Conservation (phyloP, 2,797 vertebrate species). For the Alectoris magna region DNA sequence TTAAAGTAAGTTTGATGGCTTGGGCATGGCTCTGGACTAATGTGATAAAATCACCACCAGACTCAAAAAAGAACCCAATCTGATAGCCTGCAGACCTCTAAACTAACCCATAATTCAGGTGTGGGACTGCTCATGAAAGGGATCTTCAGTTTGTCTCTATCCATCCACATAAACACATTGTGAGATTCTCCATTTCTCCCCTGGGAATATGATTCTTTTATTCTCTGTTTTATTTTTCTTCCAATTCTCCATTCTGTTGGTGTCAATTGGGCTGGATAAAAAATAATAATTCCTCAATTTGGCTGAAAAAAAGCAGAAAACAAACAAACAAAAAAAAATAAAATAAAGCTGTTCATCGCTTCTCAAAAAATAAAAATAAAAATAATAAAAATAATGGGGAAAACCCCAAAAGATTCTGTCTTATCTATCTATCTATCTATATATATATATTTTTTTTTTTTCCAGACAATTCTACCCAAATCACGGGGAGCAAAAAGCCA, state of each 20-base stretch:
- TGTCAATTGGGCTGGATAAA: not conserved
- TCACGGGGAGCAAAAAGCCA: not conserved
- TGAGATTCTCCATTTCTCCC: not conserved
- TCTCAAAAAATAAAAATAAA: not conserved
- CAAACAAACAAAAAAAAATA: not conserved
- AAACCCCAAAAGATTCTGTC: not conserved
- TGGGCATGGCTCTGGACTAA: not conserved
- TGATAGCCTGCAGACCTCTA: not conserved
- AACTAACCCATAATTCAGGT: not conserved
- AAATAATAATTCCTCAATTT: not conserved
- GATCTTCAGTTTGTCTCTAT: not conserved
- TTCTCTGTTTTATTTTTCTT: not conserved
- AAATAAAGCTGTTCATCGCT: not conserved
- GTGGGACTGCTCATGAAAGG: rapidly evolving
- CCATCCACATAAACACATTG: not conserved
- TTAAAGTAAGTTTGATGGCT: not conserved
- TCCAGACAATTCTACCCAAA: not conserved
- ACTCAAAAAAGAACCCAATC: not conserved
- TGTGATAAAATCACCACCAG: not conserved
- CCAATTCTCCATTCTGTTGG: not conserved
- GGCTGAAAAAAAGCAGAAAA: not conserved
- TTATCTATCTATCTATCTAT: not conserved
- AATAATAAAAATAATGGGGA: not conserved
- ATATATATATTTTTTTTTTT: not conserved
- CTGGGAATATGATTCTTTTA: not conserved